These are phyloP conservation scores for Neuroscelio doddi DNA, from an alignment of 2,888 invertebrate species.

Conservation along the genomic window DNA sequence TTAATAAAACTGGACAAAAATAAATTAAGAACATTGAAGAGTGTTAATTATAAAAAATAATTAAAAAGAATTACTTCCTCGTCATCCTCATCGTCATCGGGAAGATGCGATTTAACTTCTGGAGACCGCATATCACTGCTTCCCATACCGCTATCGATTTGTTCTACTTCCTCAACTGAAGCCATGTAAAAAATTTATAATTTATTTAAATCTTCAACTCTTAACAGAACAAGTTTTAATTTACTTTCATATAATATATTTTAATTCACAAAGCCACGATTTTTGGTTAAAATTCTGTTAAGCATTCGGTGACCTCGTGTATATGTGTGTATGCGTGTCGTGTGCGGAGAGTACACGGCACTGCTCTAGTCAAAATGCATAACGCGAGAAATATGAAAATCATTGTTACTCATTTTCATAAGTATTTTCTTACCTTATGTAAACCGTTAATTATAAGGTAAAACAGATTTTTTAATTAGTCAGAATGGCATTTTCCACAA, in stretches of 20 bases:
- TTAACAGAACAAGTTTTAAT: neutral
- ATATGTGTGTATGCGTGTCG: neutral
- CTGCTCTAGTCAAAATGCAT: neutral
- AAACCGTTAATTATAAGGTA: no score
- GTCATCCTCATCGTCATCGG: slow-evolving; percentile 62
- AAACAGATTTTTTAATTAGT: no score
- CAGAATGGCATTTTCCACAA: no score
- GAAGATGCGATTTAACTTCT: slow-evolving; percentile 64
- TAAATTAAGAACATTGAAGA: no score
- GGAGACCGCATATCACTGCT: slow-evolving; percentile 66
- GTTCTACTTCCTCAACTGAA: slow-evolving; percentile 59
- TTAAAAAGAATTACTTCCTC: slow-evolving; percentile 58
- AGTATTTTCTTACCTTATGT: no score
- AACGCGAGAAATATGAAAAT: no score
- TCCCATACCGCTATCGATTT: slow-evolving; percentile 67
- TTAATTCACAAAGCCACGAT: neutral
- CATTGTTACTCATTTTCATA: no score
- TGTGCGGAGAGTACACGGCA: neutral
- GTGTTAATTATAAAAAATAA: neutral
- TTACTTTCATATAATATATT: neutral
- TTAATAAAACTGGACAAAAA: no score
- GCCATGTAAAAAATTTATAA: slow-evolving; percentile 55
- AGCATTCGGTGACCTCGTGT: neutral
- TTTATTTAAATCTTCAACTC: neutral
- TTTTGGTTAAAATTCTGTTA: neutral